These are phyloP conservation scores for Ciconia nigra DNA, from an alignment of 2,797 vertebrate genomes.

Conservation along the genomic window DNA sequence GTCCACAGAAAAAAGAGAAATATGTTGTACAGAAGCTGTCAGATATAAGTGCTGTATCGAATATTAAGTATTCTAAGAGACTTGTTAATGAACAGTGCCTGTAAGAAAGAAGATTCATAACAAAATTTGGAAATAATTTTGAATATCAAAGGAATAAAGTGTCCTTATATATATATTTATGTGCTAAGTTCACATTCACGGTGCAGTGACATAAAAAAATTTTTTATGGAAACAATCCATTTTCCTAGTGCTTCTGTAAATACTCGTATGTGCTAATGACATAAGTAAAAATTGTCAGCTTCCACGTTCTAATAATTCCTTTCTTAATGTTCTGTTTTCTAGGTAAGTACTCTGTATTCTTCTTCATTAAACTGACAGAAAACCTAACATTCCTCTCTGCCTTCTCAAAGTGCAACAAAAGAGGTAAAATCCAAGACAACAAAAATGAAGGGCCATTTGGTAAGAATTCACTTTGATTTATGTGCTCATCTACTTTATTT, in stretches of 20 bases:
- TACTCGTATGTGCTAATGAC: neutral
- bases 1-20: neutral
- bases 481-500: neutral
- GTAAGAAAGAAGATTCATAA: neutral
- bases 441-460: neutral
- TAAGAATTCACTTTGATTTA: constrained; percentile 35
- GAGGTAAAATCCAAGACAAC: neutral
- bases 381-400: neutral
- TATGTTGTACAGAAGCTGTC: neutral
- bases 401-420: neutral
- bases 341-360: constrained; percentile 74
- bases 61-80: neutral
- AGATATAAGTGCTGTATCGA: neutral
- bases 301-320: neutral
- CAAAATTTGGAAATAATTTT: neutral
- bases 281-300: neutral
- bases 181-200: neutral
- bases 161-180: neutral
- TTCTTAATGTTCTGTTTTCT: constrained; percentile 57
- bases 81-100: neutral
- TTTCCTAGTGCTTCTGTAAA: neutral
- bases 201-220: neutral
- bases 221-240: neutral
- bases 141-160: neutral
- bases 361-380: constrained; percentile 53